These are phyloP conservation scores for Podarcis lilfordi DNA, from an alignment of 2,797 vertebrate genomes.

Conservation along the genomic window DNA sequence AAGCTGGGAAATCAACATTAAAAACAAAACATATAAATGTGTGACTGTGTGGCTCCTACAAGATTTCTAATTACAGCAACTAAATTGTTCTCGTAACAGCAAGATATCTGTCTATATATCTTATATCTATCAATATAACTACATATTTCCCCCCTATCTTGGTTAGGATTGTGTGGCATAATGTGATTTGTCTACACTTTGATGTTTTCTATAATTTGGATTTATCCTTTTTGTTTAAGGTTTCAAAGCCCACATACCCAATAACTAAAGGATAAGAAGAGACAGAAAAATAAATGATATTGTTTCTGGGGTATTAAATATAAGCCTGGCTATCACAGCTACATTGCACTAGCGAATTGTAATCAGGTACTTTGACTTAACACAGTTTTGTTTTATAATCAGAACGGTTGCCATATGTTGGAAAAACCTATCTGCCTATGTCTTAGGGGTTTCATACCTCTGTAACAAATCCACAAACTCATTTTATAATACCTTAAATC, in stretches of 20 bases:
- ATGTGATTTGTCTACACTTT: conserved; percentile 80
- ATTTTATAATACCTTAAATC: conserved; percentile 94
- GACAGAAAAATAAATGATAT: conserved; percentile 98
- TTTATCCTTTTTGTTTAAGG: conserved; percentile 91
- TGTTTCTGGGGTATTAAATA: conserved; percentile 94
- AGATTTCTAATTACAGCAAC: conserved; percentile 74
- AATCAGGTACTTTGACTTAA: conserved; percentile 99
- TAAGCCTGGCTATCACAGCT: conserved; percentile 92
- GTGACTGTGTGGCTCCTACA: conserved; percentile 58
- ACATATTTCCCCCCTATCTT: conserved; percentile 57
- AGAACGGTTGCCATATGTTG: conserved; percentile 88
- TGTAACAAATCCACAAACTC: conserved; percentile 89
- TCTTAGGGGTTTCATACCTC: conserved; percentile 84
- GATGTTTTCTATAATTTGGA: conserved; percentile 85
- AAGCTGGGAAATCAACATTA: conserved; percentile 68
- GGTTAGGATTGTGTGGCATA: conserved; percentile 69
- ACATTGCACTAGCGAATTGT: conserved; percentile 93
- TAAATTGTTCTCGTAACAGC: conserved; percentile 56
- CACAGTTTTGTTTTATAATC: conserved; percentile 87
- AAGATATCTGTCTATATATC: not conserved
- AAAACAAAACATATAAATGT: conserved; percentile 34
- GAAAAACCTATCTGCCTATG: conserved; percentile 80
- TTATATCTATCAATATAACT: not conserved
- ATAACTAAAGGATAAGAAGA: conserved; percentile 93
- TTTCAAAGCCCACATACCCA: conserved; percentile 87